A percentile compares a stretch with the other conserved stretches of the same genome.
phyloP scores from a whole-genome alignment of 2,888 invertebrate genomes.

The Hydroisotoma schaefferi region DNA sequence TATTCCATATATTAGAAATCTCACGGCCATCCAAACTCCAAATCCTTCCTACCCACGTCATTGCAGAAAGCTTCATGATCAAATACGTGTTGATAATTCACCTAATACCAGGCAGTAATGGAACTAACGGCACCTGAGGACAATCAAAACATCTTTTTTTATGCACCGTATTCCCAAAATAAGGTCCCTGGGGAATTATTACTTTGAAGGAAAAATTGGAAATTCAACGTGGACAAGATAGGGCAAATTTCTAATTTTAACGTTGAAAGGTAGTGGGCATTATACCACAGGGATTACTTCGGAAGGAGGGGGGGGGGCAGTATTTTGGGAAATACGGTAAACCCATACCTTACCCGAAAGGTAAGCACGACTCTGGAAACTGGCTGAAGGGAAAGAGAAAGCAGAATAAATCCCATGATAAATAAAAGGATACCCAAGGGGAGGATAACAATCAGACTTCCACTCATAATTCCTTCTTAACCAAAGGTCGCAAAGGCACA shows the following conservation, averaged over 20 bases:
- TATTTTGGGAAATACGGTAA: too few relatives aligned
- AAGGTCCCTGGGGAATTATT: too few relatives aligned
- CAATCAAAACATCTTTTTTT: not conserved
- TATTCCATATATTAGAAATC: slow-evolving; percentile 27
- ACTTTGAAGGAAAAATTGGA: too few relatives aligned
- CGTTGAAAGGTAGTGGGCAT: too few relatives aligned
- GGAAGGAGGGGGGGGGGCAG: too few relatives aligned
- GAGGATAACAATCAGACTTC: slow-evolving; percentile 11
- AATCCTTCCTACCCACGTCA: slow-evolving; percentile 55
- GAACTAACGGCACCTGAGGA: slow-evolving; percentile 55
- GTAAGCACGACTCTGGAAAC: slow-evolving; percentile 36
- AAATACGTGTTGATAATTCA: slow-evolving; percentile 55
- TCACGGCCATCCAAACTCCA: slow-evolving; percentile 54
- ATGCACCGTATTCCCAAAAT: not conserved
- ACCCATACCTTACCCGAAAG: slow-evolving; percentile 33
- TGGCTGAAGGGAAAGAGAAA: slow-evolving; percentile 37
- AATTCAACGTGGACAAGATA: too few relatives aligned
- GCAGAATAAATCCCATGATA: slow-evolving; percentile 16
- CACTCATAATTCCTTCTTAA: slow-evolving; percentile 19
- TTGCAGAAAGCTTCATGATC: slow-evolving; percentile 55
- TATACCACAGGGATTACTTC: too few relatives aligned
- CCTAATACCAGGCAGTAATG: slow-evolving; percentile 54
- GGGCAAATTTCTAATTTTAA: too few relatives aligned
- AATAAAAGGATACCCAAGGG: slow-evolving; percentile 15
- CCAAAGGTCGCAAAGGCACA: slow-evolving; percentile 37